Base-by-base conservation (phyloP, 1,140 invertebrate species). In the Drosophila lacteicornis region DNA sequence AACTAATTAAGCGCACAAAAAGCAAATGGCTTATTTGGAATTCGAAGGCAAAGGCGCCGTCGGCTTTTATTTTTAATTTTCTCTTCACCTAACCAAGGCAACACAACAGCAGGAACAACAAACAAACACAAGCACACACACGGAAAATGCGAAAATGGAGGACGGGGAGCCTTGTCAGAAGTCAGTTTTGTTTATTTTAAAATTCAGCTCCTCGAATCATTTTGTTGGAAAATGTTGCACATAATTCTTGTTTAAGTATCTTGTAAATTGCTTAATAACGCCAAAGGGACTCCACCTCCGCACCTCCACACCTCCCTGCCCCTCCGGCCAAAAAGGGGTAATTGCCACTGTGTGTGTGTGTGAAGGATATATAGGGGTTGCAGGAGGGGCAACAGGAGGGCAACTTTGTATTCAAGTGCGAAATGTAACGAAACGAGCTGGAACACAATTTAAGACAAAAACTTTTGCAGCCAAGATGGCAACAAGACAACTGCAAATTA, bases 191-290 rank as follows among this genome's bases (percentile, higher is more conserved):
- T 84, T 90, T 84, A 84, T 88, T 88, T 88, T 90, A 87, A 88
- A 88, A 90, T 90, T 88, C 85, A 90, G 81, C 85, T 76, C 79
- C 79, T 73, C 81, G 85, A 88, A 90, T 88, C 85, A 88, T 88
- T 88, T 87, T 87, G 84, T 84, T 87, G 78, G 83, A 91, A 91
- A 91, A 91, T 91, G 87, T 91, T 84, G 83, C 87, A 91, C 87
- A 91, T 91, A 91, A 91, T 83, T 91, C 87, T 91, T 91, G 80
- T 87, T 87, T 91, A 91, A 91, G 87, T 91, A 91, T 91, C 87
- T 91, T 91, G 87, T 91, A 91, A 91, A 91, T 91, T 91, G 87
- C 87, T 91, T 91, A 91, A 91, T 91, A 91, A 91, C 85, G 85
- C 85, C 85, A 81, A 88, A 88, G 79, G 85, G 85, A 87, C 84